These are phyloP conservation scores for Capra hircus DNA, from an alignment of 2,113 vertebrate genomes.

Conservation along the genomic window DNA sequence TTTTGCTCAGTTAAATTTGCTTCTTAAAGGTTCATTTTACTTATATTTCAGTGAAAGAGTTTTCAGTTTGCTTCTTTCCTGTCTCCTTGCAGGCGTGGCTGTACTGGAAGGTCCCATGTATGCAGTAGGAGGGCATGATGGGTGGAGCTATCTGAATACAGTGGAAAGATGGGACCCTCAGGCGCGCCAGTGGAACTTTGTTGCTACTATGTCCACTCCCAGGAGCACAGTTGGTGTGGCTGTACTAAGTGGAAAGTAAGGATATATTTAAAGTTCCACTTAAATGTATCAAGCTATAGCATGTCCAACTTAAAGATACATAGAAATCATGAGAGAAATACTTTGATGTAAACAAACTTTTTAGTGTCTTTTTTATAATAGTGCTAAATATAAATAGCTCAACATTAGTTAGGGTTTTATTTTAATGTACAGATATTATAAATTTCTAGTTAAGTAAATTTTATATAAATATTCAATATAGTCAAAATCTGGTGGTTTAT, in stretches of 20 bases:
- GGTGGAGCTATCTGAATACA: conserved; percentile 99
- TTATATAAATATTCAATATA: background rate
- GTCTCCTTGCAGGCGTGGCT: conserved; percentile 87
- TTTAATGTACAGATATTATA: background rate
- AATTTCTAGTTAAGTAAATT: background rate
- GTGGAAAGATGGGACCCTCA: conserved; percentile 99
- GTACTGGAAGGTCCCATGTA: conserved; percentile 98
- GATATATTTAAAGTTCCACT: conserved; percentile 45
- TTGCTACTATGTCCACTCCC: conserved; percentile 96
- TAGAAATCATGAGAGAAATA: background rate
- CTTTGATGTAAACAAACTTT: background rate
- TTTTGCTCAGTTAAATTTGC: background rate
- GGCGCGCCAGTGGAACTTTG: conserved; percentile 98
- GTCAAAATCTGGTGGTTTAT: background rate
- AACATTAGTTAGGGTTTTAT: background rate
- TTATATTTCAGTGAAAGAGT: background rate
- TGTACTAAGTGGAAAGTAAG: conserved; percentile 95
- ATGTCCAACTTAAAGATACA: background rate
- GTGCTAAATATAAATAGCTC: background rate
- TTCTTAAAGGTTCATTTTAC: background rate
- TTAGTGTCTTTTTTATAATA: background rate
- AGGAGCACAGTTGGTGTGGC: conserved; percentile 98
- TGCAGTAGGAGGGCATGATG: conserved; percentile 96
- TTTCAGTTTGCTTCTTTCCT: background rate
- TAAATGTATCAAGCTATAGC: background rate